A percentile compares a stretch with the other conserved stretches of the same genome.
phyloP scores from a whole-genome alignment of 2,113 vertebrate species.

The Corvus moneduloides region DNA sequence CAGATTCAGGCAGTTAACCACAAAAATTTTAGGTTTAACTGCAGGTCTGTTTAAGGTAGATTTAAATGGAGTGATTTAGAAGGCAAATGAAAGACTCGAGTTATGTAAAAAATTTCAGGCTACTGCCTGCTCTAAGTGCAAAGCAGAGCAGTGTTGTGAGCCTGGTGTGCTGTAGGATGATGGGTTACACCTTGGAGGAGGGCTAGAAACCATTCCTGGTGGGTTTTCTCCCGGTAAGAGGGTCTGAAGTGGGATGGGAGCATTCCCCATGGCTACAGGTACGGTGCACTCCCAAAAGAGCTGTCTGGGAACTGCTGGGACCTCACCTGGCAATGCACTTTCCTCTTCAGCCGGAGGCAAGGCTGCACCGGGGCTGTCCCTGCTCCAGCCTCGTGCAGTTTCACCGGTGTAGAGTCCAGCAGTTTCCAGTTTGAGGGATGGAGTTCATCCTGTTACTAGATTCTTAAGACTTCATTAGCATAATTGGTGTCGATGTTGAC shows the following conservation, averaged over 20 bases:
- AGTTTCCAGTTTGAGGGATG: not conserved
- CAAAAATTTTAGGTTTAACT: not conserved
- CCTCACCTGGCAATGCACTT: not conserved
- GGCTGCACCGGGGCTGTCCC: not conserved
- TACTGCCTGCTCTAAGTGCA: not conserved
- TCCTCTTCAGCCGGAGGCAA: fast-evolving
- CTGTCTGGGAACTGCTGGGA: fast-evolving
- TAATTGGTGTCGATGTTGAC: not conserved
- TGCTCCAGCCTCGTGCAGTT: fast-evolving
- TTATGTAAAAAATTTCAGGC: not conserved
- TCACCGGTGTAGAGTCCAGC: not conserved
- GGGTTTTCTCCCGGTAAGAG: fast-evolving
- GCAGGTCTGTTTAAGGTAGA: not conserved
- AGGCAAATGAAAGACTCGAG: not conserved
- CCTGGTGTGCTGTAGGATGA: not conserved
- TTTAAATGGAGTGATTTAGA: not conserved
- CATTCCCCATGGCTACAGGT: fast-evolving
- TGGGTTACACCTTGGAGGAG: not conserved
- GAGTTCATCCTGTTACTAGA: not conserved
- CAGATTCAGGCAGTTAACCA: not conserved
- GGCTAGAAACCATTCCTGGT: not conserved
- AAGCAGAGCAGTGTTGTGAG: not conserved
- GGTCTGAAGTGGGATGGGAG: not conserved
- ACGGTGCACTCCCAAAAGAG: fast-evolving
- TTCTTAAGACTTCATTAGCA: not conserved